Conservation (phyloP, 1,140 invertebrate genomes). For the Drosophila pandora region DNA sequence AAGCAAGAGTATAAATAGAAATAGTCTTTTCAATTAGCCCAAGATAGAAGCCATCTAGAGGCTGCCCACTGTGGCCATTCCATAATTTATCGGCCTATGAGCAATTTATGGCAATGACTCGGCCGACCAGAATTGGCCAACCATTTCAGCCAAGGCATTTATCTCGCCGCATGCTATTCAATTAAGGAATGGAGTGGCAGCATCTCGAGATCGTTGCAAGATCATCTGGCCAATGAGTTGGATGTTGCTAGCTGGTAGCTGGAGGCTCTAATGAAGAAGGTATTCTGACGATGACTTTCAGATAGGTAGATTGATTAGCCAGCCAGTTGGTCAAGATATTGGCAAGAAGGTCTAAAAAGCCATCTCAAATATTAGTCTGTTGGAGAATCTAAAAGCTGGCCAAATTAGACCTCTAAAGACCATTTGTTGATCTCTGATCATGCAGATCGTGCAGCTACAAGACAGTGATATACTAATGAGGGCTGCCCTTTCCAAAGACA, state of each 20-base stretch:
- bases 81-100: constrained; percentile 50
- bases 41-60: constrained; percentile 36
- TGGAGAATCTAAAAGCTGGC: not conserved
- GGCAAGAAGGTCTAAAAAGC: too few relatives aligned
- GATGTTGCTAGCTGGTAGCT: too few relatives aligned
- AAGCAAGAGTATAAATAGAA: constrained; percentile 45
- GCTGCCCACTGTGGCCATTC: constrained; percentile 52
- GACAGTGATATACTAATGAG: constrained; percentile 71
- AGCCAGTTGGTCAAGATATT: not conserved
- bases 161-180: constrained; percentile 47
- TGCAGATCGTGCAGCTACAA: constrained; percentile 51
- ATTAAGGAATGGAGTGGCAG: constrained; percentile 18
- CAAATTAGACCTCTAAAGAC: constrained; percentile 6
- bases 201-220: constrained; percentile 12
- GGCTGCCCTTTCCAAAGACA: constrained; percentile 2
- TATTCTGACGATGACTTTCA: constrained; percentile 28
- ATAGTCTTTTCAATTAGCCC: constrained; percentile 33
- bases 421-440: constrained; percentile 23
- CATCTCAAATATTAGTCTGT: not conserved
- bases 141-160: constrained; percentile 39
- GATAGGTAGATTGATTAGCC: constrained; percentile 6
- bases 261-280: constrained; percentile 4
- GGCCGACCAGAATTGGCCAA: constrained; percentile 50
- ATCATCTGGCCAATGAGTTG: constrained; percentile 23
- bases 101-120: constrained; percentile 74